These are phyloP conservation scores for Eurytoma californica DNA, from an alignment of 2,888 invertebrate genomes.

Conservation along the genomic window DNA sequence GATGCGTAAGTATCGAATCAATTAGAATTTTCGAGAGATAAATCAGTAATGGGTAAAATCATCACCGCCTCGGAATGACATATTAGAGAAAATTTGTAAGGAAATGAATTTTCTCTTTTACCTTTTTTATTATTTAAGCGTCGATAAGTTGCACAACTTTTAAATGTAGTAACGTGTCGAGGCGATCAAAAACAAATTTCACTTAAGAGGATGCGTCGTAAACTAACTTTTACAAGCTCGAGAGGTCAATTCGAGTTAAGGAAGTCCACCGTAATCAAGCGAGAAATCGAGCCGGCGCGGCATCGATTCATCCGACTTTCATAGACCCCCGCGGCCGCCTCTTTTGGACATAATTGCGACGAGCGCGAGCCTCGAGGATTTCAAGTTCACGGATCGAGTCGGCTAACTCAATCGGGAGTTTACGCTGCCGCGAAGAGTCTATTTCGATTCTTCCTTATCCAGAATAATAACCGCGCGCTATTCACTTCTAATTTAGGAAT, in stretches of 20 bases:
- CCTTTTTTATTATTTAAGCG: too few species aligned
- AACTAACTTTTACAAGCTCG: neutral
- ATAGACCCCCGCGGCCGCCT: slow-evolving; percentile 2
- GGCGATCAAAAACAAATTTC: neutral
- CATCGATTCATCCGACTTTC: slow-evolving; percentile 31
- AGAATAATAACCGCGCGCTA: neutral
- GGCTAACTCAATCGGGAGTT: slow-evolving; percentile 16
- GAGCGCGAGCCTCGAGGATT: slow-evolving; percentile 13
- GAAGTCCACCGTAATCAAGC: slow-evolving; percentile 9
- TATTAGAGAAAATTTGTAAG: too few species aligned
- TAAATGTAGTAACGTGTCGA: too few species aligned
- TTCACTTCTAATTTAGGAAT: too few species aligned
- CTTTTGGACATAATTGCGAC: slow-evolving; percentile 37
- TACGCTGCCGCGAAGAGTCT: neutral
- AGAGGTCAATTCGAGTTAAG: neutral
- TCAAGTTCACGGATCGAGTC: slow-evolving; percentile 46
- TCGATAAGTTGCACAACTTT: too few species aligned
- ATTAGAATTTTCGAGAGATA: too few species aligned
- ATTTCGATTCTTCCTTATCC: neutral
- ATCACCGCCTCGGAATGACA: too few species aligned
- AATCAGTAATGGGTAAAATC: too few species aligned
- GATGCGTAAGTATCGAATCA: too few species aligned
- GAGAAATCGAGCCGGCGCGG: neutral
- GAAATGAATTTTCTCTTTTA: too few species aligned
- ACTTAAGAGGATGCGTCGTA: neutral